Base-by-base conservation (phyloP, 2,113 vertebrate species). In the Rhinoptilus africanus region DNA sequence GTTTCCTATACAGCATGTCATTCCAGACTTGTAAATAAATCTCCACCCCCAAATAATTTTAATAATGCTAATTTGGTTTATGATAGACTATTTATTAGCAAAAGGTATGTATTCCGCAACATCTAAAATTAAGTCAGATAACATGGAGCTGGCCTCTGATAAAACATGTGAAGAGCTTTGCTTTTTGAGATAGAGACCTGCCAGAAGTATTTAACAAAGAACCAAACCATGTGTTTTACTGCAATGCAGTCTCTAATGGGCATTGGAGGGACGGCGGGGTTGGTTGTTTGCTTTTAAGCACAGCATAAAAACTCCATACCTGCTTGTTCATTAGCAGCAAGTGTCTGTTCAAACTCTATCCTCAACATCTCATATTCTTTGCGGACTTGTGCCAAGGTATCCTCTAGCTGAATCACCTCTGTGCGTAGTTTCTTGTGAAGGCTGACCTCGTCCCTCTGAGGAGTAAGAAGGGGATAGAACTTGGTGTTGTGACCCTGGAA, bases 361-460 rank as follows among this genome's bases (percentile, higher is more conserved):
- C 99, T 98, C 95, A 99, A 88, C 99, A 99, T 99, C 96, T 99
- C 99, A 7, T 99, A 99, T 85, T 99, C 99, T 97, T 99, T 99
- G 92, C 99, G 98, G 84, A 99, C 99, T 96, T 99, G 99, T 53
- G 99, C 99, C 93, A 99, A 96, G 0, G 99, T 99, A 88, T 99
- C 99, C 94, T 99, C 99, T n/a, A 99, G 97, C 97, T 99, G 99
- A 95, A 99, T 99, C 32, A 99, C 99, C 92, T 99, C 99, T 0
- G 99, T 99, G 20, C 99, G 99, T 14, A 99, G 98, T 66, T 99
- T 99, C 97, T 99, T 99, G 96, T 99, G 99, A 69, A 99, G 98
- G 73, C 99, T 98, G 64, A 99, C 98, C 79, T 99, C 99, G 14
- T 99, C 99, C 59, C 99, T 99, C 99, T 99, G 96, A 19, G 57